Evolutionary conservation across 2,113 vertebrate genomes (phyloP).

Genomic region (Brachypteracias leptosomus): DNA sequence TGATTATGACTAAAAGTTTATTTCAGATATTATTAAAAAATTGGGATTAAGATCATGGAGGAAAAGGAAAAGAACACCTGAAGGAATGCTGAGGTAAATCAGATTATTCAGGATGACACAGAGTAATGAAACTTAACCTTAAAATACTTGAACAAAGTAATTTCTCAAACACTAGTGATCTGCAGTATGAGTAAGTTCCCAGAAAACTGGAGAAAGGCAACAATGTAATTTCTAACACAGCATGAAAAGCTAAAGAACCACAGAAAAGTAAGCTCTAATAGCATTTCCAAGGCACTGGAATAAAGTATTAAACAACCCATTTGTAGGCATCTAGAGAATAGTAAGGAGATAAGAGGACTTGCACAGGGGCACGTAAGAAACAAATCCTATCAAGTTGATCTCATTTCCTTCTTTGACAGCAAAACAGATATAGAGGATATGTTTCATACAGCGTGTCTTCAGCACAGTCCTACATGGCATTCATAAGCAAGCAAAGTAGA

Average conservation of each 20-base stretch:
- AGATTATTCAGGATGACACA: neutral
- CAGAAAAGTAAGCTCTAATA: neutral
- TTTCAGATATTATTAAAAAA: neutral
- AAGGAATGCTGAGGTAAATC: neutral
- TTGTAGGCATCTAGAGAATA: neutral
- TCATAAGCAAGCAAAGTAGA: neutral
- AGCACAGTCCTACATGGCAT: neutral
- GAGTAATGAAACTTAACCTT: neutral
- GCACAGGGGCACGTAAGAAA: neutral
- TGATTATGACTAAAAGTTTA: neutral
- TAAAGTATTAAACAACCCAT: neutral
- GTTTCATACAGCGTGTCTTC: neutral
- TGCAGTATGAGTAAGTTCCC: neutral
- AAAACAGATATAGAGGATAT: neutral
- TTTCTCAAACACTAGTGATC: neutral
- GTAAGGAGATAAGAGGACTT: neutral
- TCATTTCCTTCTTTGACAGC: conserved; percentile 38
- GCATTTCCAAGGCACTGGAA: neutral
- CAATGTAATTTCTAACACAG: neutral
- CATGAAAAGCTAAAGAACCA: neutral
- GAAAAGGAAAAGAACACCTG: neutral
- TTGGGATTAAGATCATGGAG: neutral
- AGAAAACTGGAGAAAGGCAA: neutral
- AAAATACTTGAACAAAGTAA: neutral
- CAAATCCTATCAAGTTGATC: neutral